Conservation (phyloP, 2,113 vertebrate genomes). For the Campylomormyrus numenius region DNA sequence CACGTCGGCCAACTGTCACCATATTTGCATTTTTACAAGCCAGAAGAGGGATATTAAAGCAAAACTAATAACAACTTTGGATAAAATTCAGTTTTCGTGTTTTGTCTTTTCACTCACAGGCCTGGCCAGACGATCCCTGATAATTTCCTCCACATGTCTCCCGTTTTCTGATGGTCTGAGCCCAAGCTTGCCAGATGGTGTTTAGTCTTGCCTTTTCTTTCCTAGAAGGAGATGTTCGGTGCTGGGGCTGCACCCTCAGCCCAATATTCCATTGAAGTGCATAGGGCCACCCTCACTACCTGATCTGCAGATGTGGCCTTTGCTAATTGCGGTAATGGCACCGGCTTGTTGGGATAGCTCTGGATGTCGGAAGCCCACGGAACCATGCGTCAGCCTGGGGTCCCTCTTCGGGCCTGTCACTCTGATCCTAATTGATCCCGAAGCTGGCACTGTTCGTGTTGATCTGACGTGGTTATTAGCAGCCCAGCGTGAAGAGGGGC, state of each 20-base stretch:
- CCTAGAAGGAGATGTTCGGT: neutral
- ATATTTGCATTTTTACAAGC: neutral
- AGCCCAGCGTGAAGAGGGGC: neutral
- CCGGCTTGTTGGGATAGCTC: neutral
- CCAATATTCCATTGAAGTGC: neutral
- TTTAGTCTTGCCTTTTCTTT: neutral
- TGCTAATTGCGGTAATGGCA: neutral
- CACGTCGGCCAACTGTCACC: neutral
- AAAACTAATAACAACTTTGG: neutral
- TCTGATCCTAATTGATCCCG: slow-evolving; percentile 35
- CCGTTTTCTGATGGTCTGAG: slow-evolving; percentile 6
- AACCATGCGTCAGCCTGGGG: neutral
- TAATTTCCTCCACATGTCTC: slow-evolving; percentile 29
- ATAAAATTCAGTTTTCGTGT: neutral
- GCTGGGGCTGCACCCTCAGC: neutral
- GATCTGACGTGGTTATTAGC: slow-evolving; percentile 18
- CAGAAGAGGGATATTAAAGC: neutral
- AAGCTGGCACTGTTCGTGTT: slow-evolving; percentile 18
- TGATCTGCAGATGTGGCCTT: neutral
- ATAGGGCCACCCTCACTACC: neutral
- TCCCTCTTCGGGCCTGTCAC: neutral
- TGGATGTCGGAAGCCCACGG: neutral
- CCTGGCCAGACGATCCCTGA: neutral
- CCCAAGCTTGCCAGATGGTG: slow-evolving; percentile 31
- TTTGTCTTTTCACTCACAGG: neutral